Conservation (phyloP, 2,797 vertebrate genomes). For the Pangasius sanitwongsei region DNA sequence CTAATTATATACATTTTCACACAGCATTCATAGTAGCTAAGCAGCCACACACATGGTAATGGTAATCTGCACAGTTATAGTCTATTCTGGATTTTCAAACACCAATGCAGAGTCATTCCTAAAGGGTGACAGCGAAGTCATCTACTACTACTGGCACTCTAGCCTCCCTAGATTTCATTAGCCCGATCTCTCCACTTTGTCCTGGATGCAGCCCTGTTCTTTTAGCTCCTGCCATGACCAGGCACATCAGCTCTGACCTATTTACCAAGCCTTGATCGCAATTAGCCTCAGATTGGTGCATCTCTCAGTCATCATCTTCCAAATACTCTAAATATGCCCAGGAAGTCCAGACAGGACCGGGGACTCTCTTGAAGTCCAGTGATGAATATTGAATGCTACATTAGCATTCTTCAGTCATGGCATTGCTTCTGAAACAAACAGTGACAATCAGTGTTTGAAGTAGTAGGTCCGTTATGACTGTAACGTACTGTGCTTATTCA, state of each 20-base stretch:
- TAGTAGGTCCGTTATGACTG: not conserved
- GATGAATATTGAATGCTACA: conserved; percentile 57
- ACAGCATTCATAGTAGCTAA: not conserved
- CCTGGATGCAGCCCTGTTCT: conserved; percentile 37
- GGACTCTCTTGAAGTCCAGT: conserved; percentile 57
- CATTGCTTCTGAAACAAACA: conserved; percentile 17
- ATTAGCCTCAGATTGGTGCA: conserved; percentile 61
- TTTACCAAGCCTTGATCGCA: conserved; percentile 62
- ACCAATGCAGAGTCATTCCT: not conserved
- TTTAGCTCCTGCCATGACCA: conserved; percentile 51
- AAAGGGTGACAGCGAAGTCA: not conserved
- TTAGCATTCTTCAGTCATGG: conserved; percentile 34
- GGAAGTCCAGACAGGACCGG: conserved; percentile 46
- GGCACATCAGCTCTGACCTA: conserved; percentile 60
- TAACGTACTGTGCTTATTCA: not conserved
- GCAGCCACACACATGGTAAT: too few relatives aligned
- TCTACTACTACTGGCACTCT: not conserved
- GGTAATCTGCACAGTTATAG: not conserved
- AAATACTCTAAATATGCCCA: conserved; percentile 61
- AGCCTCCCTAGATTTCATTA: conserved; percentile 28
- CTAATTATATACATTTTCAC: not conserved
- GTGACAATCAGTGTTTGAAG: not conserved
- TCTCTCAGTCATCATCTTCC: conserved; percentile 56
- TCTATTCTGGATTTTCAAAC: not conserved
- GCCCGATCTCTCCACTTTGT: not conserved